Base-by-base conservation (phyloP, 2,888 invertebrate species). In the Dione vanillae region DNA sequence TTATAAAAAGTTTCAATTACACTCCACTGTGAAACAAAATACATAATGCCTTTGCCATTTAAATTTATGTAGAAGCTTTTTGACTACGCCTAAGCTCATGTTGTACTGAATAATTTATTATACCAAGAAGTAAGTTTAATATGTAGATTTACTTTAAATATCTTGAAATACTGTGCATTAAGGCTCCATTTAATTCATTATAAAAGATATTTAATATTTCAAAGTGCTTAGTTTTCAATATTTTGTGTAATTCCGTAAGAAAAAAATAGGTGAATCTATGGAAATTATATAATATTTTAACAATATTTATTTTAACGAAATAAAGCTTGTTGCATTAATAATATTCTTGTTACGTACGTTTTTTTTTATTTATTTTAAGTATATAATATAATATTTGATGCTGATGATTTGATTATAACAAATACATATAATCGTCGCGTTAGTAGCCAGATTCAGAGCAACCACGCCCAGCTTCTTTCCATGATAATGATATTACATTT, bases 401-500 rank as follows among this genome's bases (percentile, higher is more conserved):
- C n/a, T n/a, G n/a, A n/a, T n/a, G n/a, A n/a, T n/a, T n/a, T n/a
- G n/a, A n/a, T n/a, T n/a, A n/a, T n/a, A n/a, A n/a, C n/a, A n/a
- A n/a, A n/a, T n/a, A n/a, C n/a, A n/a, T n/a, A n/a, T n/a, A n/a
- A n/a, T n/a, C n/a, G n/a, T n/a, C n/a, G n/a, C n/a, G n/a, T n/a
- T n/a, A n/a, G n/a, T n/a, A 11, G 16, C 56, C 16, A 40, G 16
- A 40, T 56, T 56, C 0, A 12, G n/a, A 37, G 37, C 56, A 37
- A 37, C 56, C 27, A 27, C 27, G 5, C 27, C 27, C n/a, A 43
- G 14, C 43, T 59, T n/a, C 27, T 61, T 61, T n/a, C n/a, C 16
- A 27, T 61, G 11, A 61, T 45, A 61, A 58, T 47, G 49, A 58
- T 58, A 67, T 58, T 58, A 58, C 58, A 47, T 67, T 58, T 40